A percentile compares a stretch with the other conserved stretches of the same genome.
These are phyloP conservation scores for Morpho helenor DNA, from an alignment of 2,888 invertebrate genomes.

Conservation along the genomic window DNA sequence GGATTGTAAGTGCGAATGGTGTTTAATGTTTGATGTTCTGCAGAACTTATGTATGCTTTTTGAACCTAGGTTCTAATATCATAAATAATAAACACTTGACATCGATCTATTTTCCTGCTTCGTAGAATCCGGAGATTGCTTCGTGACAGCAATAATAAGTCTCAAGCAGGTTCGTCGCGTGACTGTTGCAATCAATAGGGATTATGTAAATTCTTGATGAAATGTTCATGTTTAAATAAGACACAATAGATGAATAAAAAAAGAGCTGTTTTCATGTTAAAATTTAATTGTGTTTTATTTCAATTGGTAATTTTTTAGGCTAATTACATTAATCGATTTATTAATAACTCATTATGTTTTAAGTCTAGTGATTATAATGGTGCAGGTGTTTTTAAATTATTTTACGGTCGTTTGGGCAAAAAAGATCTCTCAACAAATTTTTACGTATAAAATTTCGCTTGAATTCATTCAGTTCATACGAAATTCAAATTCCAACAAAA, in stretches of 20 bases:
- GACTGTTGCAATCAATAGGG: slow-evolving; percentile 18
- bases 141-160: slow-evolving; percentile 16
- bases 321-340: too few species aligned
- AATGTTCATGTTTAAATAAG: slow-evolving; percentile 12
- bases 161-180: slow-evolving; percentile 15
- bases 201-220: slow-evolving; percentile 19
- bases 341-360: too few species aligned
- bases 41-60: slow-evolving; percentile 63
- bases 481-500: slow-evolving; percentile 62
- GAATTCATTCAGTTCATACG: slow-evolving; percentile 56
- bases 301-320: too few species aligned
- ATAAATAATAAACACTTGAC: slow-evolving; percentile 61
- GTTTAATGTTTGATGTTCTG: slow-evolving; percentile 73
- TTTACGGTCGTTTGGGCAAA: slow-evolving; percentile 1
- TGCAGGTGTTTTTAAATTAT: neutral
- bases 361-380: neutral
- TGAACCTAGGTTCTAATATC: slow-evolving; percentile 52
- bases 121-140: slow-evolving; percentile 12
- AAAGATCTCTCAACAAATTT: slow-evolving; percentile 25
- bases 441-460: slow-evolving; percentile 41
- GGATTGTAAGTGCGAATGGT: slow-evolving; percentile 77
- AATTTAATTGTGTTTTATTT: neutral
- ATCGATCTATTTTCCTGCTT: slow-evolving; percentile 45
- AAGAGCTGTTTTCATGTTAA: neutral
- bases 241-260: neutral